phyloP scores from a whole-genome alignment of 1,140 invertebrate genomes.

The Psix sp. region DNA sequence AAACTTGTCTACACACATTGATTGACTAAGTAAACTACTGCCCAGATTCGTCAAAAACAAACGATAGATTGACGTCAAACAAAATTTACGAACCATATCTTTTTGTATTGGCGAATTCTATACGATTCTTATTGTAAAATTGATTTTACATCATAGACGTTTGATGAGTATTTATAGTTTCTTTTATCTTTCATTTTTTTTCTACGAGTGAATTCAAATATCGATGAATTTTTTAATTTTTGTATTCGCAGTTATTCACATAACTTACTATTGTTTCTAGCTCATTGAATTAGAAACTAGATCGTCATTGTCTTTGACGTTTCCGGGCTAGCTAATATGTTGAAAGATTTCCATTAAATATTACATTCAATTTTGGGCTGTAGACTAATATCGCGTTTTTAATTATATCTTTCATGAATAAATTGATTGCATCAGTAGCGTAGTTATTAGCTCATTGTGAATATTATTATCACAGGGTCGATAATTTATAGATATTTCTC shows the following conservation, averaged over 20 bases:
- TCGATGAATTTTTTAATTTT: too few relatives aligned
- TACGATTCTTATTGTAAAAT: too few relatives aligned
- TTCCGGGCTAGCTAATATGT: slow-evolving; percentile 8
- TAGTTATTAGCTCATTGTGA: slow-evolving; percentile 5
- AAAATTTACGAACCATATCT: slow-evolving; percentile 12
- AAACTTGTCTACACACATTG: slow-evolving; percentile 48
- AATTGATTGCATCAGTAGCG: slow-evolving; percentile 54
- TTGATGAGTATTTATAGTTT: too few relatives aligned
- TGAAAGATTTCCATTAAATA: slow-evolving; percentile 26
- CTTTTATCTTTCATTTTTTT: too few relatives aligned
- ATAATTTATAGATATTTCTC: slow-evolving; percentile 8
- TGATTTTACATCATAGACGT: too few relatives aligned
- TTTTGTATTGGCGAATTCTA: slow-evolving; percentile 8
- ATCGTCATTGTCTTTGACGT: slow-evolving; percentile 30
- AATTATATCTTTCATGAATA: slow-evolving; percentile 13
- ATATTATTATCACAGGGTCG: slow-evolving; percentile 17
- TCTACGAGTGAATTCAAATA: too few relatives aligned
- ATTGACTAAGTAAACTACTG: slow-evolving; percentile 47
- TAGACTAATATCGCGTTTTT: slow-evolving; percentile 24
- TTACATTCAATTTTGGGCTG: slow-evolving; percentile 37
- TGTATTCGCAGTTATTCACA: too few relatives aligned
- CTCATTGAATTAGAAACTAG: too few relatives aligned
- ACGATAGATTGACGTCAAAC: slow-evolving; percentile 14
- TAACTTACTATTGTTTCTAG: too few relatives aligned
- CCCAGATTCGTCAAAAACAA: slow-evolving; percentile 37